phyloP scores from a whole-genome alignment of 2,113 vertebrate genomes.

The Nothobranchius furzeri region DNA sequence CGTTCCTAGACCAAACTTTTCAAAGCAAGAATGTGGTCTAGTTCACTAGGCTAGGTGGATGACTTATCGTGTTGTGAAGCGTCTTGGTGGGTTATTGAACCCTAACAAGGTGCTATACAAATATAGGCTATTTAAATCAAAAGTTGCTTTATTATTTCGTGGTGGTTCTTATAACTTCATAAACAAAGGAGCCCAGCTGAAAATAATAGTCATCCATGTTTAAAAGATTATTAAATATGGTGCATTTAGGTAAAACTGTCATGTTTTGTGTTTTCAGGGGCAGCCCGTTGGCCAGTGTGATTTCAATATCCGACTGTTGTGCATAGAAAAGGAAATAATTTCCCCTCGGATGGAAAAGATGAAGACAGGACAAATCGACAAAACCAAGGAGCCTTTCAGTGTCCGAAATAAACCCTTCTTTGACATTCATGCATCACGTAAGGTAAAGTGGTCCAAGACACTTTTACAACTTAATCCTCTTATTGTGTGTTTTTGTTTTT shows the following conservation, averaged over 20 bases:
- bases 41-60: no score
- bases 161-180: no score
- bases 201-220: neutral
- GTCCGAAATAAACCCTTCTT: slow-evolving; percentile 97
- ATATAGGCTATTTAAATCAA: no score
- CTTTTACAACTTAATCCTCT: neutral
- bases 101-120: no score
- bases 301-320: slow-evolving; percentile 91
- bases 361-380: slow-evolving; percentile 95
- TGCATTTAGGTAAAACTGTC: neutral
- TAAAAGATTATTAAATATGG: neutral
- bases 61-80: no score
- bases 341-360: slow-evolving; percentile 94
- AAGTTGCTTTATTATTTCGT: no score
- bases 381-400: slow-evolving; percentile 93
- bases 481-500: neutral
- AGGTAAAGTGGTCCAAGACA: slow-evolving; percentile 78
- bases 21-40: no score
- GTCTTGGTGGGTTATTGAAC: no score
- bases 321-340: slow-evolving; percentile 98
- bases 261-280: slow-evolving; percentile 79
- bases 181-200: no score
- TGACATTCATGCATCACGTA: slow-evolving; percentile 90
- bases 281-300: slow-evolving; percentile 97
- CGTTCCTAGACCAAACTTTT: no score